phyloP scores from a whole-genome alignment of 2,797 vertebrate genomes.

The Phataginus tetradactyla region DNA sequence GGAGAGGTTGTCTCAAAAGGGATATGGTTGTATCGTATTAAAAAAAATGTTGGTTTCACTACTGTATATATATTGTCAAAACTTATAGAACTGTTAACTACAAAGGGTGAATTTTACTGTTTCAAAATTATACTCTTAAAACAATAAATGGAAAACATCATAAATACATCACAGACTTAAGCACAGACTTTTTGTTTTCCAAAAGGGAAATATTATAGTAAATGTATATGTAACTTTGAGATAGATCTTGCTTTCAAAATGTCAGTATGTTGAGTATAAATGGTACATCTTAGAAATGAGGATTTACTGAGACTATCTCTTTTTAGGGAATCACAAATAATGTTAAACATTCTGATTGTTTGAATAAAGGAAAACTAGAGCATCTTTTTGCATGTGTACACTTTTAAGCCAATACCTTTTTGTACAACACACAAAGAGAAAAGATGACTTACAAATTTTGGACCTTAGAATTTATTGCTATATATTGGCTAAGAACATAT shows the following conservation, averaged over 20 bases:
- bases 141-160: not conserved
- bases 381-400: not conserved
- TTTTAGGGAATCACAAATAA: not conserved
- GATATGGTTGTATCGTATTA: not conserved
- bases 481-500: conserved; percentile 76
- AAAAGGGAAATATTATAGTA: not conserved
- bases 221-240: not conserved
- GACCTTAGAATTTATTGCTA: conserved; percentile 71
- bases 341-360: not conserved
- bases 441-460: not conserved
- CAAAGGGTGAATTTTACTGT: not conserved
- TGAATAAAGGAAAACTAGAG: not conserved
- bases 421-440: not conserved
- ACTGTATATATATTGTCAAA: not conserved
- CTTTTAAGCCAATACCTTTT: not conserved
- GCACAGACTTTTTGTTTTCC: not conserved
- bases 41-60: not conserved
- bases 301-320: not conserved
- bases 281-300: not conserved
- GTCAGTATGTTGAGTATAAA: not conserved
- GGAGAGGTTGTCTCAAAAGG: not conserved
- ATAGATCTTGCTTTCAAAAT: not conserved
- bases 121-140: not conserved
- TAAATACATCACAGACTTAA: not conserved
- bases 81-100: not conserved